Percentiles rank a stretch among this genome's conserved stretches.
Evolutionary conservation across 2,888 invertebrate species (phyloP).

Genomic region (Myopa tessellatipennis): DNA sequence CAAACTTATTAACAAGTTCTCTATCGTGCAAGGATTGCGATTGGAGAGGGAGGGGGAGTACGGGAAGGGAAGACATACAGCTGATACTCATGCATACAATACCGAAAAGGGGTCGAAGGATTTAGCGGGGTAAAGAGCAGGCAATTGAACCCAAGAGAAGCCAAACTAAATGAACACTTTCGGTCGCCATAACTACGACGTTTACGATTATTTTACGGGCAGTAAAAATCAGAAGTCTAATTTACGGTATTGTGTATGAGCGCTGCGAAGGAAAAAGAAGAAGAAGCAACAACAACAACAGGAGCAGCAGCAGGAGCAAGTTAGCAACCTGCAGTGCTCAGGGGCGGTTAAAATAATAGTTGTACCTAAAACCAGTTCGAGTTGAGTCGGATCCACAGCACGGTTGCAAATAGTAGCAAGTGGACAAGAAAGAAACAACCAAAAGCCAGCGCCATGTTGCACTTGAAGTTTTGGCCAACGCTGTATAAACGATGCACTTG

Average conservation of each 20-base stretch:
- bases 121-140: constrained; percentile 57
- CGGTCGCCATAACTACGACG: constrained; percentile 68
- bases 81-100: background rate
- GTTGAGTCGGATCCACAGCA: background rate
- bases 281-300: constrained; percentile 36
- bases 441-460: constrained; percentile 29
- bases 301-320: constrained; percentile 36
- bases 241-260: constrained; percentile 55
- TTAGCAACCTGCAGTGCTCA: constrained; percentile 24
- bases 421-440: background rate
- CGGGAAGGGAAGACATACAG: background rate
- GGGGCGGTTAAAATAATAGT: constrained; percentile 18
- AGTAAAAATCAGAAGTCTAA: constrained; percentile 69
- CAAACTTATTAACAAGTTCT: constrained; percentile 62
- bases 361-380: background rate
- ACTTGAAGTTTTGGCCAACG: background rate
- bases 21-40: background rate
- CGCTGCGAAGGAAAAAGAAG: constrained; percentile 7
- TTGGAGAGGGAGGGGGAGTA: background rate
- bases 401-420: background rate
- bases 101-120: constrained; percentile 18
- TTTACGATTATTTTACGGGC: constrained; percentile 69
- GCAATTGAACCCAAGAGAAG: constrained; percentile 29
- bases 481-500: constrained; percentile 20
- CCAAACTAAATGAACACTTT: constrained; percentile 64